A percentile compares a stretch with the other conserved stretches of the same genome.
These are phyloP conservation scores for Centropus unirufus DNA, from an alignment of 2,113 vertebrate species.

Conservation along the genomic window DNA sequence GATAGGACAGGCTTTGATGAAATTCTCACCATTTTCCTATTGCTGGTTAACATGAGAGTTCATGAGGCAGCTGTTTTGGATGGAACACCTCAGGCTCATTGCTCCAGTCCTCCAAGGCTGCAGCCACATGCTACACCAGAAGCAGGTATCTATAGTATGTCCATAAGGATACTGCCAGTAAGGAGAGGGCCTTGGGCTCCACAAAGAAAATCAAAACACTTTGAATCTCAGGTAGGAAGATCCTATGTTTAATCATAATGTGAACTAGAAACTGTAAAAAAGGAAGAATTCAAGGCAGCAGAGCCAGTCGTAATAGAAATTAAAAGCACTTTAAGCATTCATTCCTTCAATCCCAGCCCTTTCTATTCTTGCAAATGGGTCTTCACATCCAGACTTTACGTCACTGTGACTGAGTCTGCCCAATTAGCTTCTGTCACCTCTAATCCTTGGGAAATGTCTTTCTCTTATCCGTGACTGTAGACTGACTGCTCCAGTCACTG, in stretches of 20 bases:
- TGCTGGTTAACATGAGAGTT: rapidly evolving
- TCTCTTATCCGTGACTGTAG: neutral
- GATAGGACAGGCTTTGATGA: neutral
- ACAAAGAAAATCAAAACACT: neutral
- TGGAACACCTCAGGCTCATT: neutral
- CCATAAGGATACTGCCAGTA: neutral
- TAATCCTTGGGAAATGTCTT: neutral
- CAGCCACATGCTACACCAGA: neutral
- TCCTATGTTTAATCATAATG: neutral
- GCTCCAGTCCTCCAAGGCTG: neutral
- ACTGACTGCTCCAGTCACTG: neutral
- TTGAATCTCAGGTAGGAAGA: neutral
- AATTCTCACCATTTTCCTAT: neutral
- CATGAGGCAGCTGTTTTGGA: neutral
- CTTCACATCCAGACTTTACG: neutral
- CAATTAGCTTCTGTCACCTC: neutral
- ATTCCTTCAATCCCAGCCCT: neutral
- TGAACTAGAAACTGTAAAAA: neutral
- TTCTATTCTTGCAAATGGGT: neutral
- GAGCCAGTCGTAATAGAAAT: neutral
- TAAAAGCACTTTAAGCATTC: neutral
- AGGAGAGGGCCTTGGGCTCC: neutral
- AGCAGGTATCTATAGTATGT: neutral
- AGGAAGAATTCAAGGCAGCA: neutral
- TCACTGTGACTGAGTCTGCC: neutral